Conservation (phyloP, 2,797 vertebrate genomes). For the Microctenopoma steveboyesi region DNA sequence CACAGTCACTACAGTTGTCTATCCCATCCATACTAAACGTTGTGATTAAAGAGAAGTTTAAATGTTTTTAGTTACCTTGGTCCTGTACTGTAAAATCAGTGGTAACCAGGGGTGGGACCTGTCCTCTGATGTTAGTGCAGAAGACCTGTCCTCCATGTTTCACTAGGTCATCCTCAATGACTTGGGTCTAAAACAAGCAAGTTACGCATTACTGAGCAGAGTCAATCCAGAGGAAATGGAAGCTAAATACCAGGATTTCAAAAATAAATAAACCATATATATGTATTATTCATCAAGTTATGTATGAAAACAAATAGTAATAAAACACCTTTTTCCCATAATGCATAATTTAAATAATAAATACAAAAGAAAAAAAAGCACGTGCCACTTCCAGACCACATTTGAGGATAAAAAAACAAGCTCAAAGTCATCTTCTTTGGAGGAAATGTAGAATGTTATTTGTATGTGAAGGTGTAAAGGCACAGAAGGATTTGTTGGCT, state of each 20-base stretch:
- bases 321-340: too few species aligned
- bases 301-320: too few species aligned
- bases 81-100: conserved; percentile 92
- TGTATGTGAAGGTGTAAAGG: background rate
- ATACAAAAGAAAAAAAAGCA: background rate
- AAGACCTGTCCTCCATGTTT: conserved; percentile 87
- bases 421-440: too few species aligned
- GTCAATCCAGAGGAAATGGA: background rate
- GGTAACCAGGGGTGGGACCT: conserved; percentile 94
- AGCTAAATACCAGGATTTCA: background rate
- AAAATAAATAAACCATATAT: too few species aligned
- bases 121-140: conserved; percentile 89
- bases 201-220: background rate
- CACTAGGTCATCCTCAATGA: conserved; percentile 91
- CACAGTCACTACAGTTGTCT: background rate
- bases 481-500: conserved; percentile 14
- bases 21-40: background rate
- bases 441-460: too few species aligned
- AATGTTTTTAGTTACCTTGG: conserved; percentile 88
- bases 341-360: background rate
- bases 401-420: background rate
- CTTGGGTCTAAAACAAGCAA: conserved; percentile 86
- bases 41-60: background rate
- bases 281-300: too few species aligned
- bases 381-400: background rate